phyloP scores from a whole-genome alignment of 2,113 vertebrate genomes.

The Dolichotis patagonum region DNA sequence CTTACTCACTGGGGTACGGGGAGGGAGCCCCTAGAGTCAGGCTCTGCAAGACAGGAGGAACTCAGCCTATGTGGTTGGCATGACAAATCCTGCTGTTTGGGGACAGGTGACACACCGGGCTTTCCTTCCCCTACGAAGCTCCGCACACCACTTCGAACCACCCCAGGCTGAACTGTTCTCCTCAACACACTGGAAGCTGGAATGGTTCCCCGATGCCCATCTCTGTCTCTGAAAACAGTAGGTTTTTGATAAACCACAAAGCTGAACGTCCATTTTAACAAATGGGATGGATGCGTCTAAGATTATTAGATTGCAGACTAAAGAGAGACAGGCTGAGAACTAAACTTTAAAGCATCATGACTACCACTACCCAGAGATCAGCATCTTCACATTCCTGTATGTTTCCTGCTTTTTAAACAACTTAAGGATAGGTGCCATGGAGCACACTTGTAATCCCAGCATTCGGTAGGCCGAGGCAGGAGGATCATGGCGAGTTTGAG shows the following conservation, averaged over 20 bases:
- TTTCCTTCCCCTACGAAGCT: too few relatives aligned
- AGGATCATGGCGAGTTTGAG: not conserved
- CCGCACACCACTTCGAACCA: not conserved
- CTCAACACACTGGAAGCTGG: not conserved
- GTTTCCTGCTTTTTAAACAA: not conserved
- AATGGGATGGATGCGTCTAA: not conserved
- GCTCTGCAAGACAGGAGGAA: not conserved
- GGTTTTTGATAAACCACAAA: not conserved
- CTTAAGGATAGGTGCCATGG: not conserved
- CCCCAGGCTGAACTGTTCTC: not conserved
- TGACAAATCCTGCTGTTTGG: too few relatives aligned
- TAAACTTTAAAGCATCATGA: not conserved
- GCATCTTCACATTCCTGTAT: not conserved
- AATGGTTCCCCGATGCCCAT: not conserved
- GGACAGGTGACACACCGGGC: not conserved
- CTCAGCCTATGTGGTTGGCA: not conserved
- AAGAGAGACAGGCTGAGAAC: not conserved
- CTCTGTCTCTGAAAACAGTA: not conserved
- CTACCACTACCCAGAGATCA: not conserved
- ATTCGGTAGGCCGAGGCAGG: not conserved
- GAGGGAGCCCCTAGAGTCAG: not conserved
- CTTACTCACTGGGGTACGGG: not conserved
- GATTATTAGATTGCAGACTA: not conserved
- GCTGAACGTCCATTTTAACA: not conserved
- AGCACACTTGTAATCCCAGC: not conserved